phyloP scores from a whole-genome alignment of 2,888 invertebrate genomes.

The Catocala nupta region DNA sequence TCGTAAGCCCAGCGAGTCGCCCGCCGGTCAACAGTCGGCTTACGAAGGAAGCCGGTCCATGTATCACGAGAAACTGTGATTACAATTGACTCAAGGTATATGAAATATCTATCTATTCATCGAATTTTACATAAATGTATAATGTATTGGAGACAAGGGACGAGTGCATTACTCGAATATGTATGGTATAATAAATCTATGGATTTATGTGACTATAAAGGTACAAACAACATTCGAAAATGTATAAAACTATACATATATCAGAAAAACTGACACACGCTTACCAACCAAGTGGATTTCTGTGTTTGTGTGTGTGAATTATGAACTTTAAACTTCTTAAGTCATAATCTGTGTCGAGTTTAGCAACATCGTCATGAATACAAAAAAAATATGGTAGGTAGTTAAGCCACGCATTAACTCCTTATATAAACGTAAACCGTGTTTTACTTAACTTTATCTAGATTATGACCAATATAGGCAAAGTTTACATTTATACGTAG shows the following conservation, averaged over 20 bases:
- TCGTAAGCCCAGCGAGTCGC: constrained; percentile 34
- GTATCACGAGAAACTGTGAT: constrained; percentile 57
- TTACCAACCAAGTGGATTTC: constrained; percentile 11
- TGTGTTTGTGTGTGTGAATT: constrained; percentile 15
- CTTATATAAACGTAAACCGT: constrained; percentile 30
- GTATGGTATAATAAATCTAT: constrained; percentile 16
- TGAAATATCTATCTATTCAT: constrained; percentile 55
- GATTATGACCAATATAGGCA: constrained; percentile 30
- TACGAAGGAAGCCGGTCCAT: constrained; percentile 40
- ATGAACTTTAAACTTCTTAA: constrained; percentile 34
- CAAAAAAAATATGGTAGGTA: constrained; percentile 39
- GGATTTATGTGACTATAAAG: constrained; percentile 32
- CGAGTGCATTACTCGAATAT: constrained; percentile 59
- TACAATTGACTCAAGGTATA: constrained; percentile 79
- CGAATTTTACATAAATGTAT: constrained; percentile 61
- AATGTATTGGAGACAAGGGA: constrained; percentile 63
- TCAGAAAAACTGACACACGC: background rate
- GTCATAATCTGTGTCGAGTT: constrained; percentile 33
- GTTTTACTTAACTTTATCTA: constrained; percentile 36
- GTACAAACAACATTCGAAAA: constrained; percentile 16
- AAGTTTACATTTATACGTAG: constrained; percentile 3
- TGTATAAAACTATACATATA: constrained; percentile 2
- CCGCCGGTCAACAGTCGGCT: constrained; percentile 13
- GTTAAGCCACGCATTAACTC: constrained; percentile 14
- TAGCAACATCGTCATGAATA: constrained; percentile 41